Base-by-base conservation (phyloP, 2,113 vertebrate genomes). In the Cyrtonyx montezumae region DNA sequence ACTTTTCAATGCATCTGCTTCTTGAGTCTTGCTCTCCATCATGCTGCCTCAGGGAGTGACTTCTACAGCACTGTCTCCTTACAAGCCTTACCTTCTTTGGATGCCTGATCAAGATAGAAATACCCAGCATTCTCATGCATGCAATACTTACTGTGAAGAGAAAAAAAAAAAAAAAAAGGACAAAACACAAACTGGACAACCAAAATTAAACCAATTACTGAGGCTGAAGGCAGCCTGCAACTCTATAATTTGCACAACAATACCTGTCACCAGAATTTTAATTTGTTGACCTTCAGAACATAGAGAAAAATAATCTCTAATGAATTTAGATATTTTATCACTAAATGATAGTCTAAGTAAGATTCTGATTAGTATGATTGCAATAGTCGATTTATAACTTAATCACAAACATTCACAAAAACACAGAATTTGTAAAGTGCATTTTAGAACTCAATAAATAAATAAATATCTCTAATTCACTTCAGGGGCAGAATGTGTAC, bases 361-460 rank as follows among this genome's bases (percentile, higher is more conserved):
- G 65, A 56, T 1, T 19, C 10, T 8, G 22, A 78, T 59, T n/a
- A 1, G 1, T 26, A 11, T 56, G 19, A 76, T 63, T 0, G 0
- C 32, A 68, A 69, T 19, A 49, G 18, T 34, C 62, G 92, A 75
- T 87, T 92, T 93, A 65, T 82, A 55, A 46, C 92, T 81, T 73
- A 79, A 71, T 61, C 22, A 70, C 43, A 65, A 71, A 9, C 32
- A 26, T 81, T 86, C 6, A 40, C 40, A 40, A 40, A 40, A 40
- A 40, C 40, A 40, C 40, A 40, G 40, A 68, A 88, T 87, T 79
- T 81, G 2, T 66, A 75, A 88, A 92, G 36, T 61, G 53, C 37
- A 84, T 76, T 94, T 92, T 78, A 76, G 79, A 94, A 90, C 77
- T 40, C 51, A 90, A 75, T 91, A 30, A 88, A 84, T 91, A 20